Evolutionary conservation across 2,797 vertebrate species (phyloP).

Genomic region (Oreonectes daqikongensis): DNA sequence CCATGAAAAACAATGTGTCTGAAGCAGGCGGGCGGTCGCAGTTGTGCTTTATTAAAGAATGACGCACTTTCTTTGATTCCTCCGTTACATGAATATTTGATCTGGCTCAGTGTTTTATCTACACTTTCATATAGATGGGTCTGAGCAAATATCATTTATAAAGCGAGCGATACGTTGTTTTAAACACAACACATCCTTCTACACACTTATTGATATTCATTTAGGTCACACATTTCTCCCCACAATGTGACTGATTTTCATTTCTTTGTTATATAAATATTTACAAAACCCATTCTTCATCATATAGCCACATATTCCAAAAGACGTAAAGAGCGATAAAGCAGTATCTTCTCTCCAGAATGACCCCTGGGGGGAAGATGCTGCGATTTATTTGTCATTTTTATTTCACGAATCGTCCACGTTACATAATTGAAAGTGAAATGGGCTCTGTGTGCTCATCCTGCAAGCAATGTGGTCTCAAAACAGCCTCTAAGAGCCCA

Average conservation of each 20-base stretch:
- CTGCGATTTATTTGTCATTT: conserved; percentile 77
- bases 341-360: conserved; percentile 61
- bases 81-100: conserved; percentile 53
- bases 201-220: conserved; percentile 49
- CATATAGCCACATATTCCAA: conserved; percentile 9
- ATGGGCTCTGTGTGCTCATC: conserved; percentile 50
- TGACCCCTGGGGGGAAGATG: conserved; percentile 64
- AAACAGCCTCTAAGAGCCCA: neutral
- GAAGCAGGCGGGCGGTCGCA: neutral
- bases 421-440: conserved; percentile 70
- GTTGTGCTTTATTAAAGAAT: conserved; percentile 6
- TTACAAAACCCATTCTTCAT: conserved; percentile 16
- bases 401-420: conserved; percentile 69
- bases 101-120: conserved; percentile 56
- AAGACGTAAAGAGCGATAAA: conserved; percentile 16
- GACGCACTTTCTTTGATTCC: conserved; percentile 21
- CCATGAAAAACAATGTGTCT: neutral
- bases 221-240: neutral
- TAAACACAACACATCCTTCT: conserved; percentile 37
- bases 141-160: conserved; percentile 55
- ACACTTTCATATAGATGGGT: conserved; percentile 60
- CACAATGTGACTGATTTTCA: neutral
- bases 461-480: conserved; percentile 14
- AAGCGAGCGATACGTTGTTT: conserved; percentile 47
- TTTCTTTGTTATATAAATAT: neutral